Base-by-base conservation (phyloP, 2,113 vertebrate species). In the Coptodon bakossiorum region DNA sequence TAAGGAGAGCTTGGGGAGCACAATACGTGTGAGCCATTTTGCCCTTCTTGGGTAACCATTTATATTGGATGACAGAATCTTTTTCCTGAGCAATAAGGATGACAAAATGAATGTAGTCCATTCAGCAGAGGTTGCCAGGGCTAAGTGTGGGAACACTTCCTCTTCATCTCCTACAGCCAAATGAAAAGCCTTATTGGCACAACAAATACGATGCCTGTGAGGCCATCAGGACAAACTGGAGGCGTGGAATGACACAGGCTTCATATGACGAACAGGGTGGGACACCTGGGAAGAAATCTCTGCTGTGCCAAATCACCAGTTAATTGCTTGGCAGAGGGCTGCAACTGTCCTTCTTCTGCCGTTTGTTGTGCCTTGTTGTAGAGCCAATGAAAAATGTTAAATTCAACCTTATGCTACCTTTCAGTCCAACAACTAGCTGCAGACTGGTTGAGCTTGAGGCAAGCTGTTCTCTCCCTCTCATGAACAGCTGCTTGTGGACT, bases 161-260 rank as follows among this genome's bases (percentile, higher is more conserved):
- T 93, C 96, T 95, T 86, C 88, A 86, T 96, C 96, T 96, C 84
- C 96, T 92, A 92, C 92, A 96, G 90, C 88, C 89, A 90, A 91
- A 95, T 96, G 93, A 96, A 96, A 97, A 97, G 93, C 94, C 96
- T 96, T 91, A 93, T 92, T 94, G 96, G 95, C 92, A 96, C 88
- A 94, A 92, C 95, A 96, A 95, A 92, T 93, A 94, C 89, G 96
- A 95, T 93, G 92, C 94, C 96, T 92, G 91, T 93, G 90, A 94
- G 90, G 92, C 96, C 94, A 94, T 94, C 91, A 95, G 95, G 91
- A 90, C 93, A 81, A 91, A 94, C 43, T 84, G 43, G 82, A 92
- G 86, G 92, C 87, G 95, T 94, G 93, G 92, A 96, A 95, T 81
- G 96, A 95, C 96, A 96, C 96, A 86, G 71, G 91, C 95, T 93